Evolutionary conservation across 2,888 invertebrate species (phyloP).

Genomic region (Muscina levida): DNA sequence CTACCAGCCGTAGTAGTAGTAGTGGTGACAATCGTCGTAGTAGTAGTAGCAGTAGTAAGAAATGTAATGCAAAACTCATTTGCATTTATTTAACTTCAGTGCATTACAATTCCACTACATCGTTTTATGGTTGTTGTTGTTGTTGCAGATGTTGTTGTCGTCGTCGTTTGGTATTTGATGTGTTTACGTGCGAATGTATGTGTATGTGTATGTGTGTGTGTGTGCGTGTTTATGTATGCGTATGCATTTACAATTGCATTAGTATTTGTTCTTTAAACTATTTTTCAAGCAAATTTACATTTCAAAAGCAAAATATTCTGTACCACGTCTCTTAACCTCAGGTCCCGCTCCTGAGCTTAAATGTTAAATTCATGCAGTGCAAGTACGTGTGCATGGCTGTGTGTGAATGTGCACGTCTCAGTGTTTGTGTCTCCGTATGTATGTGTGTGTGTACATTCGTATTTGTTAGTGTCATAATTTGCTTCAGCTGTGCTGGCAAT

Average conservation of each 20-base stretch:
- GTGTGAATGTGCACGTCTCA: neutral
- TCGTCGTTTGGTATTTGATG: conserved; percentile 47
- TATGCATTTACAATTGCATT: conserved; percentile 12
- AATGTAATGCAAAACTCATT: conserved; percentile 60
- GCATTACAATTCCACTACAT: conserved; percentile 59
- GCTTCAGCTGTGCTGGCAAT: conserved; percentile 2
- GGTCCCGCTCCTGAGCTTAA: too few relatives aligned
- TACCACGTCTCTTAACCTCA: too few relatives aligned
- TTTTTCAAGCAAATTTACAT: conserved; percentile 63
- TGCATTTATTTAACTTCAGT: conserved; percentile 66
- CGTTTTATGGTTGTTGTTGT: neutral
- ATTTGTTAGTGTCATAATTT: conserved; percentile 43
- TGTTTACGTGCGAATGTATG: neutral
- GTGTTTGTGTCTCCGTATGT: neutral
- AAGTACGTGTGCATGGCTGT: neutral
- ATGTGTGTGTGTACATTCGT: conserved; percentile 34
- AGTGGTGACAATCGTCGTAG: neutral
- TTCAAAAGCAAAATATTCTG: conserved; percentile 59
- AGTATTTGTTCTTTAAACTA: conserved; percentile 58
- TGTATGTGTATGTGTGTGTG: neutral
- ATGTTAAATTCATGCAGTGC: too few relatives aligned
- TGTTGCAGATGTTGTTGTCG: conserved; percentile 6
- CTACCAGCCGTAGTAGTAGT: neutral
- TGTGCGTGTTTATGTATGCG: conserved; percentile 1
- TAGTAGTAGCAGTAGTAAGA: conserved; percentile 37